Evolutionary conservation across 2,888 invertebrate species (phyloP), one percentile per base, ranked within the genome.

Genomic region (Chorisops tibialis): DNA sequence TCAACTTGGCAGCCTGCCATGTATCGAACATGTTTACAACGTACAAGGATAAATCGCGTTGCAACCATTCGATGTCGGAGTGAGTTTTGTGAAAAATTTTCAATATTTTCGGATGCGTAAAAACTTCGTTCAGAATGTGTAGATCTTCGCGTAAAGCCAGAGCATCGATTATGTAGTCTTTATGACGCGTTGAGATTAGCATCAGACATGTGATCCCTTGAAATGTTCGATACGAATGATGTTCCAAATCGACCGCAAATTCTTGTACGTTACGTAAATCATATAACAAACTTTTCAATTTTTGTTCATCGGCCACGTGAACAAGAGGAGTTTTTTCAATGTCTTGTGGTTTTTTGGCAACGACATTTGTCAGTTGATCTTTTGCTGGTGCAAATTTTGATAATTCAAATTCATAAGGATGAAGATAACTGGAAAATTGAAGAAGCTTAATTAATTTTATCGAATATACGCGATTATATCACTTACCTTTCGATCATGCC

Each of bases 1-100:
- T 80, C 2, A 85, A 80, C 67, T 87, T 85, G 0, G 93, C 88
- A 0, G 96, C 97, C 73, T 90, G 88, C 73, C 93, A 87, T 0
- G 98, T 99, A 76, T 99, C 99, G 75, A 99, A 97, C 87, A 99
- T 85, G 68, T 97, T 96, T 1, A 99, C 96, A 2, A 99, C 79
- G 74, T 99, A 99, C 1, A 99, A 74, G 0, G 95, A 91, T 61
- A 98, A 86, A 81, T 99, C 99, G 14, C 95, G 82, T 76, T 99
- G 99, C 30, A 99, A 79, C 98, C 99, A 99, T 35, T 86, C 80
- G 16, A 99, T 82, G 73, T 99, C 98, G 63, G 75, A 80, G 62
- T 91, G 88, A 0, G 94, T 91, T 9, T 98, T 98, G 74, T 99
- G 99, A 68, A 99, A 88, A 4, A 93, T 95, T 83, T 99, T 99